Conservation (phyloP, 2,797 vertebrate species). For the Artibeus jamaicensis region DNA sequence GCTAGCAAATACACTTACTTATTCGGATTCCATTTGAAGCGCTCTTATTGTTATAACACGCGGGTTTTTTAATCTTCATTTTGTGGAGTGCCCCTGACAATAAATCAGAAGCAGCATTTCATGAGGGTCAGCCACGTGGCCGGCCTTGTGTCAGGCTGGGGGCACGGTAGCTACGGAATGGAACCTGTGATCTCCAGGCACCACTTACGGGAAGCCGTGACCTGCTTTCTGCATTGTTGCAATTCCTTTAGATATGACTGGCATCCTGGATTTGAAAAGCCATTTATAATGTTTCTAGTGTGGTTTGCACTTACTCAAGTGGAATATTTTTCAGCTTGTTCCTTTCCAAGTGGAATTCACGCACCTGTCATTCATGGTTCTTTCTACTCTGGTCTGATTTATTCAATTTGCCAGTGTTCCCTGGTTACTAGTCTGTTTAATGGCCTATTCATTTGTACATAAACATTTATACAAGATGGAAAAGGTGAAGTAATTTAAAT, state of each 20-base stretch:
- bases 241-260: neutral
- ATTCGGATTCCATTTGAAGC: constrained; percentile 14
- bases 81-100: neutral
- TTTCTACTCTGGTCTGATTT: constrained; percentile 67
- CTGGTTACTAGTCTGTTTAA: constrained; percentile 46
- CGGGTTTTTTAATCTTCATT: neutral
- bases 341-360: neutral
- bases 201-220: neutral
- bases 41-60: neutral
- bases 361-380: constrained; percentile 13
- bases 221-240: neutral
- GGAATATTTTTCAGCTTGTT: constrained; percentile 55
- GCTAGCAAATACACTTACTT: neutral
- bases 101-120: constrained; percentile 8
- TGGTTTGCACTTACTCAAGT: constrained; percentile 25
- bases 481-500: constrained; percentile 58
- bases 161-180: neutral
- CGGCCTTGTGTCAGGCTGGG: neutral
- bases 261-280: neutral
- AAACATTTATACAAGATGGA: constrained; percentile 69
- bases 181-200: neutral
- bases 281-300: constrained; percentile 23
- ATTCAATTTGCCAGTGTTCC: constrained; percentile 34
- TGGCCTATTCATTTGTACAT: constrained; percentile 49
- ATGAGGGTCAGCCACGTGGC: neutral